These are phyloP conservation scores for Dione vanillae DNA, from an alignment of 2,888 invertebrate genomes.

Conservation along the genomic window DNA sequence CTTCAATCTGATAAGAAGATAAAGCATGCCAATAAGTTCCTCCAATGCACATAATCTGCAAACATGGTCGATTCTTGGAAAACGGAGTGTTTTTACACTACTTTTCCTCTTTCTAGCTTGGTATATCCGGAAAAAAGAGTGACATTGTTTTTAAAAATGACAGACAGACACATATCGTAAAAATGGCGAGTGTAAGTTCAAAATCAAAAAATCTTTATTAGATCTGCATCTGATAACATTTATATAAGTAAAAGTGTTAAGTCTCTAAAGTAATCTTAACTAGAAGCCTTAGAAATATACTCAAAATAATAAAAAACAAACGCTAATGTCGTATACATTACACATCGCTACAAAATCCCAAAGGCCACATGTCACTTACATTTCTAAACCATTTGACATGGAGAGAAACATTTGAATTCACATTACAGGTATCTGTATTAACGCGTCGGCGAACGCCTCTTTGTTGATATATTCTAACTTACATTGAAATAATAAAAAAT, in stretches of 20 bases:
- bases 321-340: neutral
- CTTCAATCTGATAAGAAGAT: no score
- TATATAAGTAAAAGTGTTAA: no score
- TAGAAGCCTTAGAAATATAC: no score
- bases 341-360: neutral
- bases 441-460: slow-evolving; percentile 38
- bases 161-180: no score
- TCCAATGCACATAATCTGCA: neutral
- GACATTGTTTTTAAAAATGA: no score
- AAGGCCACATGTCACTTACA: slow-evolving; percentile 38
- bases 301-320: neutral
- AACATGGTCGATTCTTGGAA: neutral
- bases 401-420: slow-evolving; percentile 38
- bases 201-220: no score
- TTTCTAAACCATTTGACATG: slow-evolving; percentile 45
- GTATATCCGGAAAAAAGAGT: no score
- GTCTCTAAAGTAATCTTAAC: no score
- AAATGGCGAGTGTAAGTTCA: no score
- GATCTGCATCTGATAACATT: no score
- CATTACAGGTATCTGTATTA: slow-evolving; percentile 44
- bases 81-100: neutral
- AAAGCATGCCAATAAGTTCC: neutral
- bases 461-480: slow-evolving; percentile 25
- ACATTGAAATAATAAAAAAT: no score
- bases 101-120: no score